Percentiles rank a stretch among this genome's conserved stretches.
Evolutionary conservation across 2,113 vertebrate genomes (phyloP).

Genomic region (Pterophyllum scalare): DNA sequence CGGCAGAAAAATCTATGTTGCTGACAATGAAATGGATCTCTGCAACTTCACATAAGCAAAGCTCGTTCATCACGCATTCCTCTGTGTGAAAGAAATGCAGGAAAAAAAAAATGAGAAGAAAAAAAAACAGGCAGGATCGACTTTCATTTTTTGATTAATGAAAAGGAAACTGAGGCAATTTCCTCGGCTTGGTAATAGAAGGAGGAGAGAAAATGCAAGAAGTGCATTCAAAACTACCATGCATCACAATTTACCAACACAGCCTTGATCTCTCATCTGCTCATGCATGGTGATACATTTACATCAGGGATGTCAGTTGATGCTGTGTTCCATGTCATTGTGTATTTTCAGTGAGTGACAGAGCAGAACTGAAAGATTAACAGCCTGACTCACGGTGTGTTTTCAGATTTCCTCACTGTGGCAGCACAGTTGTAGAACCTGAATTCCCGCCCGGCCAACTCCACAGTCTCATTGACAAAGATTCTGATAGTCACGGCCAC

Average conservation of each 20-base stretch:
- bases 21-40: constrained; percentile 77
- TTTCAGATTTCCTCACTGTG: constrained; percentile 76
- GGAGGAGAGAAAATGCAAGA: constrained; percentile 62
- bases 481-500: constrained; percentile 85
- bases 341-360: constrained; percentile 56
- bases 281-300: constrained; percentile 51
- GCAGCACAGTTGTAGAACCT: constrained; percentile 92
- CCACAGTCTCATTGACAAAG: constrained; percentile 74
- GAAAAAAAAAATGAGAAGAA: constrained; percentile 8
- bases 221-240: constrained; percentile 74
- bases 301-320: constrained; percentile 67
- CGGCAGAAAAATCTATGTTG: constrained; percentile 68
- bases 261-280: constrained; percentile 69
- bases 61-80: constrained; percentile 80
- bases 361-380: constrained; percentile 65
- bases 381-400: constrained; percentile 89
- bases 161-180: constrained; percentile 83
- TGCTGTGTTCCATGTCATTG: constrained; percentile 62
- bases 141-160: constrained; percentile 83
- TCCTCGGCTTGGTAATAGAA: constrained; percentile 72
- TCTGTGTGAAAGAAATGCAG: constrained; percentile 56
- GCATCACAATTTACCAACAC: constrained; percentile 80
- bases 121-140: constrained; percentile 64
- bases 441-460: constrained; percentile 86
- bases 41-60: constrained; percentile 75